Base-by-base conservation (phyloP, 1,140 invertebrate species). In the Popillia japonica region DNA sequence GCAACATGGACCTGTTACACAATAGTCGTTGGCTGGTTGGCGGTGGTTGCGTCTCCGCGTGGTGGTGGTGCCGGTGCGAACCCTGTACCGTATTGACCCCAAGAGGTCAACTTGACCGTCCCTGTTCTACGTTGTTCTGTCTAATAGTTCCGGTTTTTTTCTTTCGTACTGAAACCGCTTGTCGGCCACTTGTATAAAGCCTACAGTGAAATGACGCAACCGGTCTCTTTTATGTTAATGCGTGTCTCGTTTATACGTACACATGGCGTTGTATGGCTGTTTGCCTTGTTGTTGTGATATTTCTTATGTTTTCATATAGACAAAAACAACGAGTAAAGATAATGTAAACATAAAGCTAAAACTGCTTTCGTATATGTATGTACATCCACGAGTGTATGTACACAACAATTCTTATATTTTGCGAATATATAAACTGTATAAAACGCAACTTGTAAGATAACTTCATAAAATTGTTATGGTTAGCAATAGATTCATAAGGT, bases 101-200 rank as follows among this genome's bases (percentile, higher is more conserved):
- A 20, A 48, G 59, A 77, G 48, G 48, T 42, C 59, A 77, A 20
- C 7, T 61, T 48, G 48, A 77, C 75, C 75, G 48, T n/a, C 48
- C 11, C 48, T 17, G 14, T 55, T 55, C 48, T 55, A n/a, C 48
- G 48, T 59, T 61, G 75, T 40, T 42, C 17, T 64, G 48, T 68
- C n/a, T 77, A 77, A 77, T 77, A 77, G 75, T 64, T 77, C 75
- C 75, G 44, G 75, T 77, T 77, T 77, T n/a, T 72, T 72, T 41
- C 34, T 41, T 55, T 55, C 48, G 6, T 55, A 55, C 48, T 55
- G 14, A 55, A 55, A 55, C 17, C 48, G 48, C 48, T 42, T 34
- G 59, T 76, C 48, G 42, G 20, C 73, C 72, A 40, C 44, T 76
- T 77, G 48, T 64, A 61, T n/a, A 55, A 55, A 17, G 17, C 17